phyloP scores from a whole-genome alignment of 2,113 vertebrate genomes.

The Rattus rattus region DNA sequence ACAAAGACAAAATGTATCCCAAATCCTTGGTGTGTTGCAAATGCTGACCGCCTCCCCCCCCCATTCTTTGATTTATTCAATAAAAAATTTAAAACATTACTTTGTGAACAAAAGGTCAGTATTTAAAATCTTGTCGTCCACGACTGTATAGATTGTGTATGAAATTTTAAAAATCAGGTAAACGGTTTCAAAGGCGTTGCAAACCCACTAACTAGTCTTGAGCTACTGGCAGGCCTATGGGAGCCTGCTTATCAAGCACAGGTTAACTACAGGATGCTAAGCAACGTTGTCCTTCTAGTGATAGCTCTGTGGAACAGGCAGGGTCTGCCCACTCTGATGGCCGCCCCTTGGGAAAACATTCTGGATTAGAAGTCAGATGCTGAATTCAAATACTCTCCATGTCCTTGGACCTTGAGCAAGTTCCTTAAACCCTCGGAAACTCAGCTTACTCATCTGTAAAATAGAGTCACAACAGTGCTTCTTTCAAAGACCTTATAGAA shows the following conservation, averaged over 20 bases:
- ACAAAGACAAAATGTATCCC: rapidly evolving
- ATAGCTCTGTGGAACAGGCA: background rate
- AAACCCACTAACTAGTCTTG: rapidly evolving
- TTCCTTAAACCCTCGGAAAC: background rate
- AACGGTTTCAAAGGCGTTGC: background rate
- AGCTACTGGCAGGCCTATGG: background rate
- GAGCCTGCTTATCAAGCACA: too few relatives aligned
- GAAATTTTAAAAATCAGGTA: background rate
- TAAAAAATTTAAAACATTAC: background rate
- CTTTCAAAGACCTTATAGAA: background rate
- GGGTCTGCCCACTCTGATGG: background rate
- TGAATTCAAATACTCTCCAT: background rate
- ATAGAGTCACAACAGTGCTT: too few relatives aligned
- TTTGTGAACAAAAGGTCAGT: background rate
- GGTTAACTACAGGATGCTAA: too few relatives aligned
- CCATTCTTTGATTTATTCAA: background rate
- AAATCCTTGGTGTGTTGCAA: background rate
- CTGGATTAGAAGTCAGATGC: background rate
- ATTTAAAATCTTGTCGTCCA: background rate
- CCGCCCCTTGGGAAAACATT: background rate
- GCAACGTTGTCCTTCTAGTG: too few relatives aligned
- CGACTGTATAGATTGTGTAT: background rate
- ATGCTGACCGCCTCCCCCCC: background rate
- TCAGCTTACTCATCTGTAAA: background rate
- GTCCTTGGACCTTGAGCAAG: background rate